Conservation (phyloP, 2,888 invertebrate species). For the Xylota segnis region DNA sequence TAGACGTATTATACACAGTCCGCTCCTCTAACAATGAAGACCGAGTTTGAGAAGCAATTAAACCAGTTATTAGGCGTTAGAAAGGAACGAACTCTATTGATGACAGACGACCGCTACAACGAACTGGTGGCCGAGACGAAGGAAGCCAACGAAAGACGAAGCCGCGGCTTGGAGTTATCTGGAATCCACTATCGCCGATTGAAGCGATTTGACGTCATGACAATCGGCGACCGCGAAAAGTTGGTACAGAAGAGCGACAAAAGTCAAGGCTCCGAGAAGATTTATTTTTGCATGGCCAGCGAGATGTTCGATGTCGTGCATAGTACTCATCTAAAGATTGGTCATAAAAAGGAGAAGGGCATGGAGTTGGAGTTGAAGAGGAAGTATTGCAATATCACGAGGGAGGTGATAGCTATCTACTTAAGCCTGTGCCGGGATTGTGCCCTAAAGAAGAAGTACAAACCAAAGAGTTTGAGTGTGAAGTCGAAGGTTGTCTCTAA, state of each 20-base stretch:
- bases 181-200: conserved; percentile 56
- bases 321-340: conserved; percentile 51
- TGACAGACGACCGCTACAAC: conserved; percentile 54
- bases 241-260: conserved; percentile 27
- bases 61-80: conserved; percentile 37
- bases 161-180: conserved; percentile 25
- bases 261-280: conserved; percentile 1
- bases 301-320: conserved; percentile 65
- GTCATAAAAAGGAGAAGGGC: conserved; percentile 65
- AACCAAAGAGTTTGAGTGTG: conserved; percentile 11
- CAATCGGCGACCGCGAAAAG: conserved; percentile 27
- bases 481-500: conserved; percentile 68
- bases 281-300: conserved; percentile 33
- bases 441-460: conserved; percentile 50
- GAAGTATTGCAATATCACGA: conserved; percentile 66
- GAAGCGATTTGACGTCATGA: conserved; percentile 54
- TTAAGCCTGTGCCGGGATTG: conserved; percentile 62
- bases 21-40: conserved; percentile 29
- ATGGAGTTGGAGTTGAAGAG: conserved; percentile 60
- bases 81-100: conserved; percentile 42
- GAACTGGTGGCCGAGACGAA: conserved; percentile 41
- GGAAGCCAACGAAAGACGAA: conserved; percentile 36
- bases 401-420: conserved; percentile 58
- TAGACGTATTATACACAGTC: conserved; percentile 20
- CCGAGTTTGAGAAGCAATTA: conserved; percentile 51